Evolutionary conservation across 2,888 invertebrate species (phyloP), one percentile per base, ranked within the genome.

Genomic region (Villa cingulata): DNA sequence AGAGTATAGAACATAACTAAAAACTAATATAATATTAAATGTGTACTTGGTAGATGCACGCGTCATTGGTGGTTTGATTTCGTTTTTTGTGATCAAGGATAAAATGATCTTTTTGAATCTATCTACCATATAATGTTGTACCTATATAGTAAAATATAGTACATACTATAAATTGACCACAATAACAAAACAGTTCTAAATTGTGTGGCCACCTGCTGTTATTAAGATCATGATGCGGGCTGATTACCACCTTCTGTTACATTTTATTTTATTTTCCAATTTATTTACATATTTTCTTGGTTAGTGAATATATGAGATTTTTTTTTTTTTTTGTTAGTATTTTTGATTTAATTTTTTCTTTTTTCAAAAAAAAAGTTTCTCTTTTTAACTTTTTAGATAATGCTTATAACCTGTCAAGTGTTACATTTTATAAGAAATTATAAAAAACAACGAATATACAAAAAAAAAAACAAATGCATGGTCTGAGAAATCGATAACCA

Each of bases 201-300:
- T n/a, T n/a, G n/a, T n/a, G n/a, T 46, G 41, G 41, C 41, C 46
- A 27, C 46, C 46, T 40, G 46, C 42, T 37, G 46, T 18, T 46
- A 46, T 46, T 41, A 36, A 23, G 46, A 46, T 46, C 46, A 46
- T 41, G 41, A 46, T 46, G 46, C 46, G 46, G 46, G 46, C 37
- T 46, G 46, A 46, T 46, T 46, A 41, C 46, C 46, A 27, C 46
- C 41, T 37, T 37, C 37, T 18, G 46, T 42, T 32, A 14, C 29
- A 32, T 32, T 32, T 32, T 12, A 32, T 27, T 27, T 27, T 27
- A 27, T 27, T 27, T 27, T 27, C 6, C n/a, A n/a, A n/a, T n/a
- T n/a, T n/a, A n/a, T n/a, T n/a, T n/a, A n/a, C n/a, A n/a, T n/a
- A n/a, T n/a, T n/a, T n/a, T n/a, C n/a, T n/a, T n/a, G n/a, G n/a